phyloP scores from a whole-genome alignment of 2,797 vertebrate species.

The Pteropus rufus region DNA sequence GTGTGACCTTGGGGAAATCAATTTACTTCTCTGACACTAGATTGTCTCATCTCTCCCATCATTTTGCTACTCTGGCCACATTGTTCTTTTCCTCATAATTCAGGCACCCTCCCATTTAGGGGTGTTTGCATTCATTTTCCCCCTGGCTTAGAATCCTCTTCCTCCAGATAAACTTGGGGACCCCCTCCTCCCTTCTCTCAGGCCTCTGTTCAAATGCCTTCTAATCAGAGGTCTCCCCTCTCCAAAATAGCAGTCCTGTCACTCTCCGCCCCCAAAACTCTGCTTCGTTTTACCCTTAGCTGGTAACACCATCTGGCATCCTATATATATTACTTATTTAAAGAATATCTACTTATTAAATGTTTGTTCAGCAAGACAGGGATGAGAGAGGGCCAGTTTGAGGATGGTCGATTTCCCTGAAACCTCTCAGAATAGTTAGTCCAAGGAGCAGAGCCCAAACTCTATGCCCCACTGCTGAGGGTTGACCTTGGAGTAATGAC shows the following conservation, averaged over 20 bases:
- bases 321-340: background rate
- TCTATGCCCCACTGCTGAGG: background rate
- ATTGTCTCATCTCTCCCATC: rapidly evolving
- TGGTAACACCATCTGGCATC: too few relatives aligned
- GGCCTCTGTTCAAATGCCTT: background rate
- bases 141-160: background rate
- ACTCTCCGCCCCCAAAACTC: background rate
- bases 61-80: rapidly evolving
- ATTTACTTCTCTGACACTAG: background rate
- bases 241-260: background rate
- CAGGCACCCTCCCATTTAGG: background rate
- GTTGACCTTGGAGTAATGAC: too few relatives aligned
- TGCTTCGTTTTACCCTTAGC: background rate
- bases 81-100: background rate
- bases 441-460: background rate
- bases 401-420: rapidly evolving
- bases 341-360: background rate
- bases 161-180: rapidly evolving
- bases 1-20: background rate
- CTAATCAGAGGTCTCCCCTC: background rate
- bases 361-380: background rate
- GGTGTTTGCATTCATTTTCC: background rate
- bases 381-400: background rate
- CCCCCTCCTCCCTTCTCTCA: background rate
- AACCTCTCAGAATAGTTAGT: background rate